Evolutionary conservation across 2,888 invertebrate genomes (phyloP).

Genomic region (Stegophylla sp.): DNA sequence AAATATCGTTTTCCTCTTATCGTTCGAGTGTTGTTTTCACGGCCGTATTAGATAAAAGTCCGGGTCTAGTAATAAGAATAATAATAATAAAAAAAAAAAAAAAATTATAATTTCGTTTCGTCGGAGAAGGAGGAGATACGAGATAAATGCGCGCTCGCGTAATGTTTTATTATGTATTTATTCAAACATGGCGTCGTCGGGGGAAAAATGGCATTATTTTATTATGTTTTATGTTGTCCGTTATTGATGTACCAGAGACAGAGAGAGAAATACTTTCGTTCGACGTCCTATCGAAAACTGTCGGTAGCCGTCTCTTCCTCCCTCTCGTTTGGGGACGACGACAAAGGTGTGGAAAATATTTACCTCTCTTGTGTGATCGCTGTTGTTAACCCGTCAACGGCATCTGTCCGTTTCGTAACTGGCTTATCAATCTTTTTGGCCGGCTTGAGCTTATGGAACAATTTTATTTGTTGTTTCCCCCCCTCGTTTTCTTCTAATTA

Average conservation of each 20-base stretch:
- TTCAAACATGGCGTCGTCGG: constrained; percentile 20
- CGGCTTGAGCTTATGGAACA: not conserved
- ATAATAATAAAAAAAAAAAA: constrained; percentile 22
- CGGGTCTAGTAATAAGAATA: not conserved
- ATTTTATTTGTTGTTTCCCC: too few relatives aligned
- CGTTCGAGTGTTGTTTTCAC: constrained; percentile 55
- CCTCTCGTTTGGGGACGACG: too few relatives aligned
- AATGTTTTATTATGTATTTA: constrained; percentile 16
- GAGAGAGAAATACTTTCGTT: too few relatives aligned
- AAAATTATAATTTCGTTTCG: constrained; percentile 28
- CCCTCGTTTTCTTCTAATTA: too few relatives aligned
- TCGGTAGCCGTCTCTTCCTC: too few relatives aligned
- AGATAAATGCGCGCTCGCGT: constrained; percentile 7
- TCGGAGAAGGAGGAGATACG: not conserved
- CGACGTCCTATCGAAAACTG: not conserved
- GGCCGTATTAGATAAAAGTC: constrained; percentile 36
- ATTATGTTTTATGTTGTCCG: too few relatives aligned
- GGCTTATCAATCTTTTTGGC: not conserved
- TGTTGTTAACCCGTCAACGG: not conserved
- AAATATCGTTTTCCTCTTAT: constrained; percentile 51
- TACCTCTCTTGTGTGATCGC: not conserved
- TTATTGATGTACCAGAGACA: too few relatives aligned
- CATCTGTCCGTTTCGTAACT: not conserved
- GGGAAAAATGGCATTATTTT: too few relatives aligned
- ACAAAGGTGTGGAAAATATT: not conserved